Base-by-base conservation (phyloP, 2,113 vertebrate genomes). In the Propithecus coquereli region DNA sequence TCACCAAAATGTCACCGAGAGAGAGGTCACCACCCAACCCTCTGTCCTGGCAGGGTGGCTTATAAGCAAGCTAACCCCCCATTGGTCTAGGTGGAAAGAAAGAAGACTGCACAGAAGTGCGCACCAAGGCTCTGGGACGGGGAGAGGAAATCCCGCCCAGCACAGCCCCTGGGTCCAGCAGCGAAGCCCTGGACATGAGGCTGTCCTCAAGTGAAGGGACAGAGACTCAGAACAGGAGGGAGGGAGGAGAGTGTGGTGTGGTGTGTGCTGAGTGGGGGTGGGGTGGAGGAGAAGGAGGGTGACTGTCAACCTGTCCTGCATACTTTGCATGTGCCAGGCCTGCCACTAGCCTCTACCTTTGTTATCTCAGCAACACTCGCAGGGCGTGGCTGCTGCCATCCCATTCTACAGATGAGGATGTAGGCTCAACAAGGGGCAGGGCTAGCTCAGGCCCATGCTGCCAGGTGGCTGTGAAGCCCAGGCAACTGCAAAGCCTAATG, bases 1-100 rank as follows among this genome's bases (percentile, higher is more conserved):
- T 95, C n/a, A 74, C 43, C 74, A 94, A 66, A 93, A 61, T 47
- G 34, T 80, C 95, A 96, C 61, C n/a, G 59, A 90, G 61, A 65
- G 50, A 92, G 45, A 63, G 71, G 37, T 61, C 12, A 61, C 45
- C 27, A 50, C 40, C 63, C 37, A 93, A 52, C 30, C 88, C 85
- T 47, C 2, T 22, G 43, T 74, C 52, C 37, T 87, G 14, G 12
- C 40, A 45, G 63, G 11, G 43, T 68, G 43, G 59, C n/a, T 76
- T 76, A 66, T 37, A 85, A 94, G 73, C 25, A 47, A 93, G 61
- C 65, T 18, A 32, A 95, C 76, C 52, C 66, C 18, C 50, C 59
- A 57, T 34, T 13, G 2, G 9, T 66, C 43, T 71, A 25, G 54
- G 45, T 40, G 40, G 57, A n/a, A 43, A 65, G 73, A 50, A 77